Evolutionary conservation across 2,888 invertebrate species (phyloP).

Genomic region (Acleris sparsana): DNA sequence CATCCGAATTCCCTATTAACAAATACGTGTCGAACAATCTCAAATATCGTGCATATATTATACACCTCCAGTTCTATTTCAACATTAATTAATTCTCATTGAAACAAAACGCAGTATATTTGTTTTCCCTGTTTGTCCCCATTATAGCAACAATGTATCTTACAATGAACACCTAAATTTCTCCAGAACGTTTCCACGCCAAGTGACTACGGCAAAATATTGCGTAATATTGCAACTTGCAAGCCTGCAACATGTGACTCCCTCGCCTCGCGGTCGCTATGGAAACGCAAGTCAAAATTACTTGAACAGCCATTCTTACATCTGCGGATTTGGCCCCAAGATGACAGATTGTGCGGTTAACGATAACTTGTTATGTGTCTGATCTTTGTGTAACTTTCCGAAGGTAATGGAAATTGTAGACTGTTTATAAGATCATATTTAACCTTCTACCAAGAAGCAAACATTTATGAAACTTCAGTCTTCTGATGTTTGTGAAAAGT

Average conservation of each 20-base stretch:
- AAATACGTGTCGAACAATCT: no score
- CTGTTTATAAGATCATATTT: background rate
- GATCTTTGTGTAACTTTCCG: background rate
- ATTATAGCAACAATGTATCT: background rate
- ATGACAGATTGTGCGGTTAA: constrained; percentile 13
- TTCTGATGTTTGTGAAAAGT: no score
- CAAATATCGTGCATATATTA: background rate
- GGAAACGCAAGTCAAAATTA: constrained; percentile 15
- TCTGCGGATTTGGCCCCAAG: constrained; percentile 13
- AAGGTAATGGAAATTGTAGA: background rate
- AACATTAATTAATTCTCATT: background rate
- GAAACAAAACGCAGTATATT: background rate
- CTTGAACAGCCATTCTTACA: background rate
- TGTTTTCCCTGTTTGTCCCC: background rate
- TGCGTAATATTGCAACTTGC: constrained; percentile 20
- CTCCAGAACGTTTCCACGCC: background rate
- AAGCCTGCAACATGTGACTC: constrained; percentile 17
- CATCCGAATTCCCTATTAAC: no score
- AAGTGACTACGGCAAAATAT: constrained; percentile 5
- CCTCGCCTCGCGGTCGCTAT: constrained; percentile 18
- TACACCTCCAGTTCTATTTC: background rate
- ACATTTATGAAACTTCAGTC: no score
- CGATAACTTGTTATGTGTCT: background rate
- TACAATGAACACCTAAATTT: background rate
- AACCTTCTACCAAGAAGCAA: no score